Conservation (phyloP, 2,888 invertebrate genomes). For the Scaptomyza flava region DNA sequence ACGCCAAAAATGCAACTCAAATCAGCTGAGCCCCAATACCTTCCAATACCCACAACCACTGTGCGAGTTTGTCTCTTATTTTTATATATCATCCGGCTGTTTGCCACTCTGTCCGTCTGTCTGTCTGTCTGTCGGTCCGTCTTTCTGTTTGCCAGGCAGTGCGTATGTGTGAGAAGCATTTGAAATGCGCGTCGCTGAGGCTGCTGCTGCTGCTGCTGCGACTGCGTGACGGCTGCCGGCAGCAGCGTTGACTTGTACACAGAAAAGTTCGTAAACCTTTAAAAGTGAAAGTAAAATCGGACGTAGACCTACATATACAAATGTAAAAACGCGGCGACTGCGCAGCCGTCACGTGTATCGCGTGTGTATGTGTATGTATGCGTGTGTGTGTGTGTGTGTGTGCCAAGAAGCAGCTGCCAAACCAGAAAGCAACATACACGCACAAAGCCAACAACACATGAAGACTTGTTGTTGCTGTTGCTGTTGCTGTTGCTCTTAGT, state of each 20-base stretch:
- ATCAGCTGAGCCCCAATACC: slow-evolving; percentile 5
- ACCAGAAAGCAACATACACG: slow-evolving; percentile 65
- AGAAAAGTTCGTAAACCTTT: slow-evolving; percentile 84
- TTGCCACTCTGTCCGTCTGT: background rate
- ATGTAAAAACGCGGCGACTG: slow-evolving; percentile 51
- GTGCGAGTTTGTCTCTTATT: slow-evolving; percentile 27
- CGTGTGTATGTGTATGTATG: slow-evolving; percentile 12
- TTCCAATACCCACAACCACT: slow-evolving; percentile 26
- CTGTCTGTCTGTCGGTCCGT: background rate
- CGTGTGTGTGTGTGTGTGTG: slow-evolving; percentile 25
- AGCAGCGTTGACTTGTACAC: slow-evolving; percentile 78
- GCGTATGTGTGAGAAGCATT: slow-evolving; percentile 50
- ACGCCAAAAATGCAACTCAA: slow-evolving; percentile 17
- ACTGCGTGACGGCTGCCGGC: slow-evolving; percentile 43
- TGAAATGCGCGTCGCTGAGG: slow-evolving; percentile 52
- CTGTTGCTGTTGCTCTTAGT: slow-evolving; percentile 34
- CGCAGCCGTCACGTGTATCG: slow-evolving; percentile 21
- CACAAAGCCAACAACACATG: slow-evolving; percentile 24
- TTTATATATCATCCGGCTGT: slow-evolving; percentile 16
- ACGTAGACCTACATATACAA: slow-evolving; percentile 85
- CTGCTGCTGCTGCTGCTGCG: slow-evolving; percentile 11
- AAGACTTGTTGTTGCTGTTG: slow-evolving; percentile 16
- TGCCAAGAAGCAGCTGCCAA: slow-evolving; percentile 72
- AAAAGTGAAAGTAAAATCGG: slow-evolving; percentile 85
- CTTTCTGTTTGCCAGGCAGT: slow-evolving; percentile 12